phyloP scores from a whole-genome alignment of 1,140 invertebrate genomes.

The Eupristina koningsbergeri region DNA sequence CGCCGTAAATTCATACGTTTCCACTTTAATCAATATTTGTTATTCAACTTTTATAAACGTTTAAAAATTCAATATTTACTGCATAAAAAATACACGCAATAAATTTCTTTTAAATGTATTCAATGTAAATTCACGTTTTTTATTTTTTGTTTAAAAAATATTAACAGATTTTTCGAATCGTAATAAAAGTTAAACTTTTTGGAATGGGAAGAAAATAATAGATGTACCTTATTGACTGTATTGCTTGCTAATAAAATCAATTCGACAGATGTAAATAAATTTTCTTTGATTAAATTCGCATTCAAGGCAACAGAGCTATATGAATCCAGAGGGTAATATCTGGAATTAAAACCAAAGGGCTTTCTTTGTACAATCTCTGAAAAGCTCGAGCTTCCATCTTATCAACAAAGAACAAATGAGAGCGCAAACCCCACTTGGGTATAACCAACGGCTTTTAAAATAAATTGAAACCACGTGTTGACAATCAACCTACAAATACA shows the following conservation, averaged over 20 bases:
- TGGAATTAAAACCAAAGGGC: neutral
- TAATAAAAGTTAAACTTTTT: no score
- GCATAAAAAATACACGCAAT: no score
- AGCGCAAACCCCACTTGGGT: neutral
- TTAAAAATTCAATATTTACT: neutral
- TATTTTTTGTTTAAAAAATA: no score
- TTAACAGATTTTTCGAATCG: no score
- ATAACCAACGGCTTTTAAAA: neutral
- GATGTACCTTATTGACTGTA: no score
- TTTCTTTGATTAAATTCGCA: no score
- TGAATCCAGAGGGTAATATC: neutral
- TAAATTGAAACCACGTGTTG: conserved; percentile 1
- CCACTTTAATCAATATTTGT: neutral
- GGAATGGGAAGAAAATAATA: no score
- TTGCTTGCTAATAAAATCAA: no score
- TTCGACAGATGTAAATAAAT: no score
- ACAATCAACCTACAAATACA: neutral
- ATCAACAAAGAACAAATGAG: neutral
- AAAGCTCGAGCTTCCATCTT: neutral
- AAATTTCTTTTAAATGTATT: no score
- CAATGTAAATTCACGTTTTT: no score
- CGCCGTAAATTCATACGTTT: neutral
- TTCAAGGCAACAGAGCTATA: no score
- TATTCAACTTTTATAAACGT: neutral
- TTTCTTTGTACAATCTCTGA: neutral